Base-by-base conservation (phyloP, 35 echinoderm and acorn worm species). In the Ophioderma brevispina region DNA sequence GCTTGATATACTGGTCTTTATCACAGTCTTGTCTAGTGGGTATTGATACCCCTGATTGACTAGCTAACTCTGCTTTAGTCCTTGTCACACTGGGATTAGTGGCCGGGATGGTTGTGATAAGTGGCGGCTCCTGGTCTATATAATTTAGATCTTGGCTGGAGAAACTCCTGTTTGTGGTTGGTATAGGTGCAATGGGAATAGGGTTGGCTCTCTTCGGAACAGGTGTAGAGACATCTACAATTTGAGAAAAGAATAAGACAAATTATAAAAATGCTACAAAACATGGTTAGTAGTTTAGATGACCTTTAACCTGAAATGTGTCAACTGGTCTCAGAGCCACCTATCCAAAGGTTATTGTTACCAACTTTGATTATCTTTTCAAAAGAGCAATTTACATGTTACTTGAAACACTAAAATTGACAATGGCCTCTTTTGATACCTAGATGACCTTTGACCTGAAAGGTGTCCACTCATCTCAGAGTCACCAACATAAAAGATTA, bases 121-220 rank as follows among this genome's bases (percentile, higher is more conserved):
- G 46, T 35, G 31, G 83, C 32, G 83, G 55, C 43, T 85, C 83
- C 55, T 85, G 83, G 50, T 85, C 83, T 31, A 59, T 59, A 64
- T 64, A 52, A 64, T 70, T 59, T 13, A 85, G 50, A 64, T 85
- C 70, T 0, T 75, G 85, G 36, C 76, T 92, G 40, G 94, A 96
- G 78, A 96, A 96, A n/a, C 92, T 97, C 31, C 92, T 76, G 78
- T 97, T 97, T 8, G 95, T 88, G n/a, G 92, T 90, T 75, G 88
- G 89, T 37, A 97, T 94, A 19, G 95, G 95, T n/a, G 95, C 95
- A 13, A 97, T 94, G 1, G 95, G 95, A 36, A 92, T 90, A 32
- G 92, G 91, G 19, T 84, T 92, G 75, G 82, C 92, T 42, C 81
- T 46, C 77, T 56, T 78, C 81, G 77, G 39, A 80, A 76, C 78